Evolutionary conservation across 92 coral and sea anemone species (phyloP).

Genomic region (Paragorgia papillata): DNA sequence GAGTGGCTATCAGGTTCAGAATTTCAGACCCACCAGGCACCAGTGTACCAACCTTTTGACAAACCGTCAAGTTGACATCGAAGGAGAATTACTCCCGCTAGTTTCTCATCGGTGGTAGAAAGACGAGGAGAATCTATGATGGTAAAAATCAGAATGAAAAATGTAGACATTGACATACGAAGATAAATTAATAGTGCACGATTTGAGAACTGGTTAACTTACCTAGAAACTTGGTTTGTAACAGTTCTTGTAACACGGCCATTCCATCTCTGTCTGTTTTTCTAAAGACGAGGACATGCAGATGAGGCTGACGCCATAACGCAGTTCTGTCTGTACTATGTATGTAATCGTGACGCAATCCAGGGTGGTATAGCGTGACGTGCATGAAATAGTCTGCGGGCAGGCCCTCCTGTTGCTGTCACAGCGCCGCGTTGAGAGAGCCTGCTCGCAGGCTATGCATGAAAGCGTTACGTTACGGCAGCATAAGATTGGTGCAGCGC

Average conservation of each 20-base stretch:
- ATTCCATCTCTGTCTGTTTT: constrained; percentile 65
- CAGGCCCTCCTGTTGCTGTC: too few relatives aligned
- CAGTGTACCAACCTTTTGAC: neutral
- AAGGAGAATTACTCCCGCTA: constrained; percentile 23
- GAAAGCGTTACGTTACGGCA: too few relatives aligned
- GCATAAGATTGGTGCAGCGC: too few relatives aligned
- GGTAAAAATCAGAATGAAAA: too few relatives aligned
- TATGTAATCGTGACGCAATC: too few relatives aligned
- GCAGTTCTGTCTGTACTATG: too few relatives aligned
- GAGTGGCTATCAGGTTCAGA: too few relatives aligned
- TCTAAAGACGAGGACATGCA: neutral
- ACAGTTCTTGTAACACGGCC: constrained; percentile 67
- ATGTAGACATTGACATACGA: neutral
- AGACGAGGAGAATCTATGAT: constrained; percentile 7
- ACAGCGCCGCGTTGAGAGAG: too few relatives aligned
- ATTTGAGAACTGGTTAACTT: neutral
- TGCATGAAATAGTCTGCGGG: too few relatives aligned
- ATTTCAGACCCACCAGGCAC: neutral
- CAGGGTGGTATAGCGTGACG: too few relatives aligned
- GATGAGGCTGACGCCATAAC: too few relatives aligned
- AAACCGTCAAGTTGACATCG: neutral
- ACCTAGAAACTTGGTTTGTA: constrained; percentile 75
- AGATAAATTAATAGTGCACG: neutral
- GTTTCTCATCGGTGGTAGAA: constrained; percentile 2
- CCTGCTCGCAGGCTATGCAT: too few relatives aligned